Percentiles rank a stretch among this genome's conserved stretches.
These are phyloP conservation scores for Ischnus inquisitorius DNA, from an alignment of 2,888 invertebrate genomes.

Conservation along the genomic window DNA sequence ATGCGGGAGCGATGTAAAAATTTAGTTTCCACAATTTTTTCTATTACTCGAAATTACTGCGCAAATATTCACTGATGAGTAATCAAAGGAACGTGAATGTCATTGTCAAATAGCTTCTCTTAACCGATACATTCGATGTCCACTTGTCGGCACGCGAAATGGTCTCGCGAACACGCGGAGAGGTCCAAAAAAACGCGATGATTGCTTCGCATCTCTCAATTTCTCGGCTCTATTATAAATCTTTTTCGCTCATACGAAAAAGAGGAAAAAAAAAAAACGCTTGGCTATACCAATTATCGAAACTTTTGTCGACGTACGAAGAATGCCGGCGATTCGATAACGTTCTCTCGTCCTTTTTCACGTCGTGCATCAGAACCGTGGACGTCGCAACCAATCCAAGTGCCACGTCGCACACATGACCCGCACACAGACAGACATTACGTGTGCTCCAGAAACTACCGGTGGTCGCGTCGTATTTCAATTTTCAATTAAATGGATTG, in stretches of 20 bases:
- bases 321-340: conserved; percentile 15
- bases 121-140: neutral
- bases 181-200: neutral
- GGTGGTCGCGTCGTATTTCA: conserved; percentile 20
- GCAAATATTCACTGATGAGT: too few species aligned
- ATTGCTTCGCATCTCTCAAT: neutral
- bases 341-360: neutral
- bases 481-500: conserved; percentile 50
- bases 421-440: conserved; percentile 7
- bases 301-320: conserved; percentile 37
- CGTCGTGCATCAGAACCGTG: conserved; percentile 18
- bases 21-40: too few species aligned
- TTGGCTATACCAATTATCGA: conserved; percentile 48
- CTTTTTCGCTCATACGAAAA: neutral
- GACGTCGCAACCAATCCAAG: conserved; percentile 20
- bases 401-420: neutral
- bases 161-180: neutral
- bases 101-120: too few species aligned
- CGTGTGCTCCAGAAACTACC: conserved; percentile 27
- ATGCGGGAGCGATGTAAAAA: too few species aligned
- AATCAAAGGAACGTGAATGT: too few species aligned
- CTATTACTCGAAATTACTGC: too few species aligned
- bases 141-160: neutral
- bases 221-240: conserved; percentile 17
- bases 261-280: neutral